Evolutionary conservation across 1,140 invertebrate genomes (phyloP), one percentile per base, ranked within the genome.

Genomic region (Hestina assimilis): DNA sequence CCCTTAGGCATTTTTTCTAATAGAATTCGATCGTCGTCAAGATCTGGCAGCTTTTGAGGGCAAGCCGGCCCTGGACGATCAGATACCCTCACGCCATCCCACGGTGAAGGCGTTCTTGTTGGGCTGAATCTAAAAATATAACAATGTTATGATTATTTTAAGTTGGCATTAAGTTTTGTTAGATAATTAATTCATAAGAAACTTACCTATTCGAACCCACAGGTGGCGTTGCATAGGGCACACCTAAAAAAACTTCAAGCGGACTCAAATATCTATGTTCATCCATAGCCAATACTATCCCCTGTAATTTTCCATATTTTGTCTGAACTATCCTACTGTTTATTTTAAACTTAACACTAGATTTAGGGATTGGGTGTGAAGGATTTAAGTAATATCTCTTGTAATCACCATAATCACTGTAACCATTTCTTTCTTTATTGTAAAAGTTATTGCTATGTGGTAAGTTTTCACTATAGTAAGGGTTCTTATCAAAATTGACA

Each of bases 201-300:
- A n/a, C 87, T 75, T 65, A 91, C 91, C 93, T 85, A 76, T 98
- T 96, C 28, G 93, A 93, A 66, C 96, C 94, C 26, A 94, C 93
- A 3, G 97, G 97, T 6, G 97, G 94, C 15, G 96, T 96, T 3
- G 97, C 98, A 84, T 99, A 99, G 1, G 97, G 97, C 48, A 98
- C 95, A 3, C 97, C 98, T 35, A 98, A 91, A 87, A 97, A 99
- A 43, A 97, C 94, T 87, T 97, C 95, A 20, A 95, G 89, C 66
- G 93, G 91, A 82, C 92, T 93, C 31, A 95, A 83, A 77, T 92
- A 92, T 66, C 92, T 92, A 66, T 92, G 90, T 63, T 92, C 91
- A 45, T 95, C 93, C 90, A 95, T 92, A 4, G 94, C 91, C 70
- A 94, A 85, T 15, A 95, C 90, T 21, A 95, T 87, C 20, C 95